Evolutionary conservation across 1,140 invertebrate species (phyloP).

Genomic region (Ericerus pela): DNA sequence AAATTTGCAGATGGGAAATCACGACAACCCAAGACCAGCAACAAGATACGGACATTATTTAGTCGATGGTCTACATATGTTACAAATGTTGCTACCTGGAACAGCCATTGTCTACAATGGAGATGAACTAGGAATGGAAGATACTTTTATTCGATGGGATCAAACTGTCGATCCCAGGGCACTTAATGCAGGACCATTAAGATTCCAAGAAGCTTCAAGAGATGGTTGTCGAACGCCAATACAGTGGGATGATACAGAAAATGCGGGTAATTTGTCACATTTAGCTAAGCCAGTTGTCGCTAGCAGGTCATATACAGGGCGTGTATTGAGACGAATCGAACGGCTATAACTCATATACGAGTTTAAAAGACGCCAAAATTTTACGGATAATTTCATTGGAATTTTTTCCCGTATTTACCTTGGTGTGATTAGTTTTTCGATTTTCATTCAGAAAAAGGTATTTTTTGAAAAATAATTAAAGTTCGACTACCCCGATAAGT

Average conservation of each 20-base stretch:
- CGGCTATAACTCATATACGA: too few species aligned
- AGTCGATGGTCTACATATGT: constrained; percentile 56
- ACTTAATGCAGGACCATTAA: neutral
- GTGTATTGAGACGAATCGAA: too few species aligned
- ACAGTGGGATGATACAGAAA: constrained; percentile 44
- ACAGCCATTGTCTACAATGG: constrained; percentile 27
- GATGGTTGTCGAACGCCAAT: constrained; percentile 58
- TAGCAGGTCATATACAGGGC: too few species aligned
- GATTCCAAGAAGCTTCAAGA: constrained; percentile 26
- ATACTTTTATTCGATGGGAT: constrained; percentile 14
- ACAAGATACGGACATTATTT: constrained; percentile 42
- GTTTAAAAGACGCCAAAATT: too few species aligned
- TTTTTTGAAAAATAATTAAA: too few species aligned
- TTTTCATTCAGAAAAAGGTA: too few species aligned
- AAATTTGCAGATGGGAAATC: constrained; percentile 51
- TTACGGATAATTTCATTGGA: too few species aligned
- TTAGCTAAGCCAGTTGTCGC: neutral
- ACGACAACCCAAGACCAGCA: constrained; percentile 49
- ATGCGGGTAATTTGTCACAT: constrained; percentile 21
- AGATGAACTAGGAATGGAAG: constrained; percentile 19
- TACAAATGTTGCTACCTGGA: constrained; percentile 59
- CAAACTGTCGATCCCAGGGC: constrained; percentile 13
- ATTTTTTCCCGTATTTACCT: too few species aligned
- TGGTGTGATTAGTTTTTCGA: too few species aligned
- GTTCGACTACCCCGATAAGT: too few species aligned